phyloP scores from a whole-genome alignment of 2,113 vertebrate species.

The Panthera leo region DNA sequence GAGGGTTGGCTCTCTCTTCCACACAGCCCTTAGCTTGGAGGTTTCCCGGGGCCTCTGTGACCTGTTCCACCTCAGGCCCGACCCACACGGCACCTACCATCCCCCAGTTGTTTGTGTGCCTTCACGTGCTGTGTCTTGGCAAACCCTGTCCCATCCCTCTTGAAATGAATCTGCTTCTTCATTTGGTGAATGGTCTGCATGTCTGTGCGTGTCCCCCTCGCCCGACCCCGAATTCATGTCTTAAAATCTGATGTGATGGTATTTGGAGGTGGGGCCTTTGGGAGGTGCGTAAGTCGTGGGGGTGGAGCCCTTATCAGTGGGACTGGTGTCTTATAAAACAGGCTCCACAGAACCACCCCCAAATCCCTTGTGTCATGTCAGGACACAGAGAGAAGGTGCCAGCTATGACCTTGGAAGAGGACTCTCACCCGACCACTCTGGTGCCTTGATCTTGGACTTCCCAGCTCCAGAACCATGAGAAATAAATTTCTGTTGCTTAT shows the following conservation, averaged over 20 bases:
- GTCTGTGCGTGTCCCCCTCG: not conserved
- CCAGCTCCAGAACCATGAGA: not conserved
- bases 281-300: not conserved
- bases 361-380: not conserved
- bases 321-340: not conserved
- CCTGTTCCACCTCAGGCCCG: not conserved
- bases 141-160: not conserved
- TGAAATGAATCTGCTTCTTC: not conserved
- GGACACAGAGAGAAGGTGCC: not conserved
- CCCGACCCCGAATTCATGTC: rapidly evolving
- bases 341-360: not conserved
- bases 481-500: not conserved
- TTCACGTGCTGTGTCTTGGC: not conserved
- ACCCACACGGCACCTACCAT: not conserved
- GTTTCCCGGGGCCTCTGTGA: no score
- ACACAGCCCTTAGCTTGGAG: not conserved
- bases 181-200: not conserved
- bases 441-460: not conserved
- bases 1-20: not conserved
- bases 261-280: no score
- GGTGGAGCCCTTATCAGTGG: not conserved
- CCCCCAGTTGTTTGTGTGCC: rapidly evolving
- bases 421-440: not conserved
- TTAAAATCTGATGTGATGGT: not conserved
- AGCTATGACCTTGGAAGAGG: not conserved